Percentiles rank a stretch among this genome's conserved stretches.
Evolutionary conservation across 1,140 invertebrate genomes (phyloP).

Genomic region (Artemia franciscana): DNA sequence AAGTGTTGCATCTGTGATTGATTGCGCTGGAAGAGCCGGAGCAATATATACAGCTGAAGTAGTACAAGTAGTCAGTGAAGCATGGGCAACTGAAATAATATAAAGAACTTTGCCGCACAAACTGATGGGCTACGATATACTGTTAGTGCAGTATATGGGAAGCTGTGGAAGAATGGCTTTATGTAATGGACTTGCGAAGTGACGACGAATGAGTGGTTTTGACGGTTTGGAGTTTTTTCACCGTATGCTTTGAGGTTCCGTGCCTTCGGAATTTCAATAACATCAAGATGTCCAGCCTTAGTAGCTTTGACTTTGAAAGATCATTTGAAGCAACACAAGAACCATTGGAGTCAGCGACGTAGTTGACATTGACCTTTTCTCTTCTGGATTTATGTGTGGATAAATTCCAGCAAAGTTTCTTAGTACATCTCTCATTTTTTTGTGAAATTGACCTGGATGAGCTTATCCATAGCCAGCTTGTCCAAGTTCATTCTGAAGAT

Average conservation of each 20-base stretch:
- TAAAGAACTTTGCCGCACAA: too few relatives aligned
- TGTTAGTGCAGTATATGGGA: slow-evolving; percentile 8
- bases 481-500: slow-evolving; percentile 27
- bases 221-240: too few relatives aligned
- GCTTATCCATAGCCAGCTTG: slow-evolving; percentile 20
- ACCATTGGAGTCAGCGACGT: slow-evolving; percentile 13
- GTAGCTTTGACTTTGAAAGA: slow-evolving; percentile 10
- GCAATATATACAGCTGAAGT: slow-evolving; percentile 13
- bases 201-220: too few relatives aligned
- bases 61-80: neutral
- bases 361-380: slow-evolving; percentile 11
- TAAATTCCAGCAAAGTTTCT: slow-evolving; percentile 12
- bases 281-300: slow-evolving; percentile 19
- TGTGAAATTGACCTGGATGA: neutral
- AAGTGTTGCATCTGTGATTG: slow-evolving; percentile 19
- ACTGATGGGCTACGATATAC: slow-evolving; percentile 3
- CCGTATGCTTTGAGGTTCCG: too few relatives aligned
- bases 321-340: slow-evolving; percentile 10
- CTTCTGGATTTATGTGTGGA: slow-evolving; percentile 13
- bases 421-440: slow-evolving; percentile 5
- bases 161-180: too few relatives aligned
- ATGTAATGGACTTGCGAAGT: too few relatives aligned
- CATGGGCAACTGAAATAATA: too few relatives aligned
- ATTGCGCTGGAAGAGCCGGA: slow-evolving; percentile 14
- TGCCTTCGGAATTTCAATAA: slow-evolving; percentile 15